phyloP scores from a whole-genome alignment of 2,113 vertebrate genomes.

The Platanista minor region DNA sequence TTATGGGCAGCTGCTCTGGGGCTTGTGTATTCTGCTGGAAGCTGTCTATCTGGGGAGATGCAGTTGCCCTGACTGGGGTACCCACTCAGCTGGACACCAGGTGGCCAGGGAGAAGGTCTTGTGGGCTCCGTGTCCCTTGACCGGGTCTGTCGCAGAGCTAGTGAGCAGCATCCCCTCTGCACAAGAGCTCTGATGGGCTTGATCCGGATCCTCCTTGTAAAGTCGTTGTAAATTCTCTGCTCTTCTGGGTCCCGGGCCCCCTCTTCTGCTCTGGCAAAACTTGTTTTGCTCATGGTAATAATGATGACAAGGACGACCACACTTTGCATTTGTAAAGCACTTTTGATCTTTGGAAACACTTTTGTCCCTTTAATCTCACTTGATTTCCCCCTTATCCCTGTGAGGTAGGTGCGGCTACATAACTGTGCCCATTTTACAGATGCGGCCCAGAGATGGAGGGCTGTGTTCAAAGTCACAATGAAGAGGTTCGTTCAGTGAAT shows the following conservation, averaged over 20 bases:
- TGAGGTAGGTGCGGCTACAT: background rate
- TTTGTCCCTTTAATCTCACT: background rate
- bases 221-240: background rate
- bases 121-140: fast-evolving
- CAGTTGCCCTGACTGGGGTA: background rate
- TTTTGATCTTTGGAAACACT: conserved; percentile 10
- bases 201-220: background rate
- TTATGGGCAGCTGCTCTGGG: conserved; percentile 31
- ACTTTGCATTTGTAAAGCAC: conserved; percentile 49
- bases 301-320: background rate
- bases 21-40: background rate
- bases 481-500: background rate
- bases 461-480: background rate
- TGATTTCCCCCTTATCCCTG: no score
- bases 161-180: fast-evolving
- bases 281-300: background rate
- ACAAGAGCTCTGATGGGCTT: background rate
- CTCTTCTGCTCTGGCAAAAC: background rate
- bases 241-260: background rate
- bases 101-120: background rate
- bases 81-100: background rate
- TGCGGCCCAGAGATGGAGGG: background rate
- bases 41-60: background rate
- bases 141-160: background rate
- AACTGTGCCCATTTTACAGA: background rate